Evolutionary conservation across 2,113 vertebrate species (phyloP).

Genomic region (rabbit (Oryctolagus cuniculus)): mOryCun1.1 NC_091441.1:115532001-115532500

Average conservation of each 20-base stretch:
- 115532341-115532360: no score
- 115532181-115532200: background rate
- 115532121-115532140: background rate
- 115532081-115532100: background rate
- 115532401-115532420: no score
- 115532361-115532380: no score
- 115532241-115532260: background rate
- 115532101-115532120: background rate
- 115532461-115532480: no score
- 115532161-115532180: background rate
- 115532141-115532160: background rate
- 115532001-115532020: background rate
- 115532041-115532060: background rate
- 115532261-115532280: background rate
- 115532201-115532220: background rate
- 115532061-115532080: background rate
- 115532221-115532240: background rate
- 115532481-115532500: no score
- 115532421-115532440: no score
- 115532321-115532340: no score
- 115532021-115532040: background rate
- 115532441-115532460: no score
- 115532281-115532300: background rate
- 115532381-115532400: no score
- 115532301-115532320: no score